phyloP scores from a whole-genome alignment of 2,888 invertebrate genomes.

The Aelia acuminata region DNA sequence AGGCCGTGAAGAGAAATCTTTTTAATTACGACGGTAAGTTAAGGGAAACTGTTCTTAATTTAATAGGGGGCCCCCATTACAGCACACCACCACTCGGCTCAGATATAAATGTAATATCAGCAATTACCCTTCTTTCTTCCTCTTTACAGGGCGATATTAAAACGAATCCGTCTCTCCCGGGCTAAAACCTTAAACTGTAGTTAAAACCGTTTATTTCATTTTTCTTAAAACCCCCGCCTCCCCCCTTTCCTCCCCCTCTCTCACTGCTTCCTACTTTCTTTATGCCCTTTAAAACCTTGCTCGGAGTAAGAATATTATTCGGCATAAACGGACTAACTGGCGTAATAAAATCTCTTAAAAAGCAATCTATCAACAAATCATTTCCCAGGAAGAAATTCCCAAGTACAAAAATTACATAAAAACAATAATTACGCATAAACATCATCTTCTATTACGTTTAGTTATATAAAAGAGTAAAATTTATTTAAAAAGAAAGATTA shows the following conservation, averaged over 20 bases:
- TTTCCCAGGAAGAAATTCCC: not conserved
- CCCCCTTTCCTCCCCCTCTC: too few relatives aligned
- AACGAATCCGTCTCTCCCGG: slow-evolving; percentile 19
- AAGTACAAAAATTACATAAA: too few relatives aligned
- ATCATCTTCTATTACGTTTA: too few relatives aligned
- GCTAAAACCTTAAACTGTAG: slow-evolving; percentile 43
- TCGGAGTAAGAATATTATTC: not conserved
- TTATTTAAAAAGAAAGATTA: too few relatives aligned
- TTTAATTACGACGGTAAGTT: slow-evolving; percentile 56
- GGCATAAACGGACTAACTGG: not conserved
- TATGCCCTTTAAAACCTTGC: slow-evolving; percentile 17
- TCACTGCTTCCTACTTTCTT: slow-evolving; percentile 9
- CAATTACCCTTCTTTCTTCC: slow-evolving; percentile 42
- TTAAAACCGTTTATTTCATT: slow-evolving; percentile 31
- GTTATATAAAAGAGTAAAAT: too few relatives aligned
- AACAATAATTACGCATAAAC: too few relatives aligned
- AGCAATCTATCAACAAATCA: not conserved
- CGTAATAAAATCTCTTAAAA: not conserved
- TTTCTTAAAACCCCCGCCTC: slow-evolving; percentile 1
- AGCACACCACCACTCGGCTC: not conserved
- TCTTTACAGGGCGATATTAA: slow-evolving; percentile 41
- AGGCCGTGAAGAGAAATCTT: slow-evolving; percentile 38
- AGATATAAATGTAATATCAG: slow-evolving; percentile 58
- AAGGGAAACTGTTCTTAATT: slow-evolving; percentile 54
- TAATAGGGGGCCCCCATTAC: slow-evolving; percentile 44